Conservation (phyloP, 2,797 vertebrate species). For the Pipistrellus pygmaeus region DNA sequence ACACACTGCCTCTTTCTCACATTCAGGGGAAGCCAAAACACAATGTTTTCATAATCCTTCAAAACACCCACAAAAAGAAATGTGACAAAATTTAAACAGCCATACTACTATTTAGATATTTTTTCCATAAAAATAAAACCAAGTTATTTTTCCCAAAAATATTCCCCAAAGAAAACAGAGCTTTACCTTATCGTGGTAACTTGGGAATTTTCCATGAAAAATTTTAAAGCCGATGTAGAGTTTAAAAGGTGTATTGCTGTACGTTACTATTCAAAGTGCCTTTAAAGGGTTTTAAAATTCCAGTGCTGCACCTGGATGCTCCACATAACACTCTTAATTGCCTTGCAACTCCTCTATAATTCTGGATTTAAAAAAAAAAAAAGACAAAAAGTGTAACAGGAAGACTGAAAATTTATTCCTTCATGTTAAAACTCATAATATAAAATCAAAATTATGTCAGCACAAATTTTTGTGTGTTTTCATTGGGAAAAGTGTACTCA, state of each 20-base stretch:
- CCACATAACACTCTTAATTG: not conserved
- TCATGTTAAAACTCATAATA: slow-evolving; percentile 5
- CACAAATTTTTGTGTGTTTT: slow-evolving; percentile 18
- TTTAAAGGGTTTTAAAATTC: slow-evolving; percentile 68
- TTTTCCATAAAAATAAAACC: slow-evolving; percentile 73
- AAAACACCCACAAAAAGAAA: slow-evolving; percentile 83
- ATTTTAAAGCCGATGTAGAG: slow-evolving; percentile 12
- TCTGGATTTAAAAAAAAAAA: slow-evolving; percentile 23
- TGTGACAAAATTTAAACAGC: slow-evolving; percentile 82
- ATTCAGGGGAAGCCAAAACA: slow-evolving; percentile 79
- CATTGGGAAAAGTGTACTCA: not conserved
- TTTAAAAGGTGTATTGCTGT: slow-evolving; percentile 52
- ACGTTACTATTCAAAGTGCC: slow-evolving; percentile 28
- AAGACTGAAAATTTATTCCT: not conserved
- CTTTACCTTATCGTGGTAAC: slow-evolving; percentile 53
- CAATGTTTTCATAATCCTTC: slow-evolving; percentile 86
- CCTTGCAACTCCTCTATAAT: not conserved
- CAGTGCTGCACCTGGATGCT: not conserved
- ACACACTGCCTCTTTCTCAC: slow-evolving; percentile 84
- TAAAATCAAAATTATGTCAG: not conserved
- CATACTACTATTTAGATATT: slow-evolving; percentile 75
- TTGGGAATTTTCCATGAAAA: slow-evolving; percentile 65
- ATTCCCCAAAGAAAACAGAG: slow-evolving; percentile 19
- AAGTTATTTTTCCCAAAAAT: slow-evolving; percentile 64
- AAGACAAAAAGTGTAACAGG: not conserved